Conservation (phyloP, 2,113 vertebrate genomes). For the Antidorcas marsupialis region DNA sequence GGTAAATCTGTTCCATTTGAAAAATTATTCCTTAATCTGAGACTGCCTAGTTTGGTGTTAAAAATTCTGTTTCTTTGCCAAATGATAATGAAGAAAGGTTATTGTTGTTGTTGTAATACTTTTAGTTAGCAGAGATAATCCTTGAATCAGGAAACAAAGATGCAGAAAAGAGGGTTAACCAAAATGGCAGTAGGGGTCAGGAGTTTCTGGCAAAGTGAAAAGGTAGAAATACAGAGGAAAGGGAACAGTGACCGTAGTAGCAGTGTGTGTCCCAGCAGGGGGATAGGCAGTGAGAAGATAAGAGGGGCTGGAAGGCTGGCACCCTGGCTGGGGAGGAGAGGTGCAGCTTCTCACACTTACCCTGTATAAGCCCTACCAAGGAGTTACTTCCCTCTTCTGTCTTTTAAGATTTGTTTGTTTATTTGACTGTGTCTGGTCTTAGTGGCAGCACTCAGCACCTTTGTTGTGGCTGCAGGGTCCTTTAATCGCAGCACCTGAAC, state of each 20-base stretch:
- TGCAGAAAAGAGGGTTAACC: not conserved
- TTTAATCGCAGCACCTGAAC: not conserved
- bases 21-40: constrained; percentile 3
- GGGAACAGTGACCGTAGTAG: not conserved
- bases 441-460: not conserved
- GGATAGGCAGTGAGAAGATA: not conserved
- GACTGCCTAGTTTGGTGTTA: not conserved
- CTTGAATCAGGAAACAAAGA: not conserved
- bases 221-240: not conserved
- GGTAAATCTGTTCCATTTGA: not conserved
- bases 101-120: not conserved
- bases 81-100: not conserved
- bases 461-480: not conserved
- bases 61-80: not conserved
- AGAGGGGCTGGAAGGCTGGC: not conserved
- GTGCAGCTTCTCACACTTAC: not conserved
- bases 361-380: not conserved
- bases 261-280: not conserved
- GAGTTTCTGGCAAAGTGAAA: not conserved
- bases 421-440: not conserved
- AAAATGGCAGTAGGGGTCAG: not conserved
- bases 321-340: not conserved
- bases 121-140: not conserved
- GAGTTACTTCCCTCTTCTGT: not conserved
- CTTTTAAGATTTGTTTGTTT: not conserved